These are phyloP conservation scores for Addax nasomaculatus DNA, from an alignment of 2,113 vertebrate species.

Conservation along the genomic window DNA sequence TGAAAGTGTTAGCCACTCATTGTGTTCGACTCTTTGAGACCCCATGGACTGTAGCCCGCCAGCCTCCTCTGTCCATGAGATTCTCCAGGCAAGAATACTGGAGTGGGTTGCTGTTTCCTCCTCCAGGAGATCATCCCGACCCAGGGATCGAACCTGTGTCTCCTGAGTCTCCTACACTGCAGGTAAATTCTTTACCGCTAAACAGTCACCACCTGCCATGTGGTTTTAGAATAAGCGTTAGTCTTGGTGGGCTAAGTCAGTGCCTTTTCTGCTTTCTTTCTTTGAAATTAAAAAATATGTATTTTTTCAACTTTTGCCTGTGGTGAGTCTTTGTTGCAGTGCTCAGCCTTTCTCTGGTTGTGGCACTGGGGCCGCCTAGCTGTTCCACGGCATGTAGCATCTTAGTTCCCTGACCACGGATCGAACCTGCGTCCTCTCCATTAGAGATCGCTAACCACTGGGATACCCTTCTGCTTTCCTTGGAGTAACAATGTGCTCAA, in stretches of 20 bases:
- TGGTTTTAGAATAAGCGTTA: neutral
- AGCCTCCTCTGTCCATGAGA: neutral
- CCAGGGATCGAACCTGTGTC: neutral
- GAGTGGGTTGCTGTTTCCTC: neutral
- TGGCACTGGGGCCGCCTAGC: too few species aligned
- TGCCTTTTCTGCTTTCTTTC: neutral
- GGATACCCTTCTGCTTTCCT: too few species aligned
- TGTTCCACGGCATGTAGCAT: neutral
- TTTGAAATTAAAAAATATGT: neutral
- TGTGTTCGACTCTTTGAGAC: rapidly evolving
- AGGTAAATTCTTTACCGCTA: neutral
- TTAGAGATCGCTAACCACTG: neutral
- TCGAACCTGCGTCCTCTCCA: neutral
- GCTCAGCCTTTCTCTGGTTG: neutral
- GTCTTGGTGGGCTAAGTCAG: neutral
- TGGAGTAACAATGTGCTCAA: rapidly evolving
- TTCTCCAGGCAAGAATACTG: neutral
- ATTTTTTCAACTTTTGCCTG: neutral
- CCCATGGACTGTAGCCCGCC: neutral
- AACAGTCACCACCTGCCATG: neutral
- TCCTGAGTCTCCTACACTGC: neutral
- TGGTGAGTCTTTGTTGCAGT: neutral
- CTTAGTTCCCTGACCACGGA: neutral
- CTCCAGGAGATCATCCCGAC: neutral
- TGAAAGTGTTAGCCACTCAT: neutral